Evolutionary conservation across 2,113 vertebrate genomes (phyloP), one percentile per base, ranked within the genome.

Genomic region (Aptenodytes forsteri): DNA sequence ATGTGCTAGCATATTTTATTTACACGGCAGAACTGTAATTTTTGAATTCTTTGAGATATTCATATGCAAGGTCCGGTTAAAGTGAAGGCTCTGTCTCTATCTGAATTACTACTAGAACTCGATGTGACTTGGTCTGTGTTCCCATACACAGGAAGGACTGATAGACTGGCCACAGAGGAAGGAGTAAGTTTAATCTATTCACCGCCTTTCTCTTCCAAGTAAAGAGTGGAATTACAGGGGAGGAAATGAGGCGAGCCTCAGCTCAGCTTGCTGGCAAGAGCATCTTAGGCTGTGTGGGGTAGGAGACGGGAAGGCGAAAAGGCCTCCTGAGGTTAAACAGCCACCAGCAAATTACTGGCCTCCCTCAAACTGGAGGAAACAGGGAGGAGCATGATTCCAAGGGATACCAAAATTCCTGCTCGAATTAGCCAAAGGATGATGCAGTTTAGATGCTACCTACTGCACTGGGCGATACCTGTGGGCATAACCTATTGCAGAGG

Each of bases 251-350:
- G 91, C 29, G 0, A 94, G 70, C 83, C 77, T 87, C 87, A 85
- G 91, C 70, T 85, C 89, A 59, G 75, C n/a, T 25, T 83, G 66
- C 64, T 96, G 93, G 91, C 91, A 93, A 44, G n/a, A 80, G 58
- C 54, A 55, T 76, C 93, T 47, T 47, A 38, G 81, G 58, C 95
- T 95, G 91, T 83, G 87, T 89, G 93, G 87, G 89, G 91, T 44
- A 76, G 66, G 83, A 95, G 89, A 80, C 4, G 1, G 91, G 94
- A 96, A 95, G 85, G 65, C 42, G 2, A 85, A 95, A 92, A 85
- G 75, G 87, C 34, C 93, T 91, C 91, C 78, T 94, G 95, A 83
- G 87, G 84, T 93, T 97, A 93, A 94, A 96, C 1, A 9, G 87
- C 71, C 87, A 96, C 82, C 78, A 93, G 55, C 58, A 93, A 95